Base-by-base conservation (phyloP, 1,140 invertebrate genomes). In the Teleogryllus occipitalis region DNA sequence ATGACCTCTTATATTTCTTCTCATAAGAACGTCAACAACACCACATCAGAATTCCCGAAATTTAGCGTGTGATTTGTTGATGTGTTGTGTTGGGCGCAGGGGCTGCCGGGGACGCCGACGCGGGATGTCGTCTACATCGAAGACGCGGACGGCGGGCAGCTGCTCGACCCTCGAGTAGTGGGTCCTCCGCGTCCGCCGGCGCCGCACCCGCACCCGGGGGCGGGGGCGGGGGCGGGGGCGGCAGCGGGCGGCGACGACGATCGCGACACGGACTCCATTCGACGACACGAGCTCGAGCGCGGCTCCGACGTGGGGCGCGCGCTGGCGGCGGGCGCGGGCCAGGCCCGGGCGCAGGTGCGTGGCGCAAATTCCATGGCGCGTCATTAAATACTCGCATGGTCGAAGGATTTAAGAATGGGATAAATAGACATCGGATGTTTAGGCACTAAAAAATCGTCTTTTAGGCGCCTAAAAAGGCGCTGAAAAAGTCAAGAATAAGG, bases 201-300 rank as follows among this genome's bases (percentile, higher is more conserved):
- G 74, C 46, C 21, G 10, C 74, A 2, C 21, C 78, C 78, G 7
- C 48, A 21, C 5, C 77, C 27, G 1, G n/a, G n/a, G n/a, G n/a
- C n/a, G n/a, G n/a, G n/a, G n/a, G n/a, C n/a, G n/a, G n/a, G n/a
- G n/a, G n/a, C n/a, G n/a, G n/a, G n/a, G n/a, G n/a, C n/a, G n/a
- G n/a, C n/a, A n/a, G n/a, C n/a, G n/a, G 21, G 39, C 21, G 21
- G 21, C 47, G 86, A 86, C 15, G 86, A 86, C 0, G 86, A 87
- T 18, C 82, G 83, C 8, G 92, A 94, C 79, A 87, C 90, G 46
- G 93, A 94, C 82, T 94, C 92, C 0, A 87, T 94, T 74, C 87
- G 90, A 78, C 87, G 91, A 78, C 93, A 94, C 83, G 93, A 94
- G 86, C 89, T 92, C 48, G 93, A 94, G 78, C 86, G 92, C 75